Percentiles rank a stretch among this genome's conserved stretches.
Conservation (phyloP, 2,113 vertebrate species). For the Ageneiosus marmoratus region DNA sequence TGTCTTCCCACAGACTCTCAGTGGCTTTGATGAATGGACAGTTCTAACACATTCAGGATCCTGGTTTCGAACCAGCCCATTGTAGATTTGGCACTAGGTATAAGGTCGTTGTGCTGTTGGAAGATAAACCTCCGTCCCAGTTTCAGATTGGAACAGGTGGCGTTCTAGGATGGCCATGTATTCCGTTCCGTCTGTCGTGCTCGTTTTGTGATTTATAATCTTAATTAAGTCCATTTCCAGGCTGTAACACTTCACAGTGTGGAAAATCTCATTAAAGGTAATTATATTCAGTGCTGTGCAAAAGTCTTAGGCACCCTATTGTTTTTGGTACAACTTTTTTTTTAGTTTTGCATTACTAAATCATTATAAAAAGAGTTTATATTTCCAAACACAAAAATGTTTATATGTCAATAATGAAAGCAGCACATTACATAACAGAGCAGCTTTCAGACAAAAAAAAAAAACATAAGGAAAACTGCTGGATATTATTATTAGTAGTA, state of each 20-base stretch:
- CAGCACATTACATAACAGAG: too few relatives aligned
- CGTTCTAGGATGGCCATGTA: neutral
- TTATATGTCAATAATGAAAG: too few relatives aligned
- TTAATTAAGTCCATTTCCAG: neutral
- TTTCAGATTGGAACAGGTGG: neutral
- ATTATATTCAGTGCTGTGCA: too few relatives aligned
- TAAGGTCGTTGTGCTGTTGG: neutral
- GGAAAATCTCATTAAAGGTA: too few relatives aligned
- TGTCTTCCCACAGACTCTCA: neutral
- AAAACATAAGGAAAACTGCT: too few relatives aligned
- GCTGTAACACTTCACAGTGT: neutral
- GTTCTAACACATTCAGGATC: neutral
- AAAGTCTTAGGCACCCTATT: too few relatives aligned
- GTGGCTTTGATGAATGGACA: neutral
- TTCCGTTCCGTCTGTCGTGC: neutral
- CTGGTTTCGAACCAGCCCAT: neutral
- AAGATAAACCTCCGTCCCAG: neutral
- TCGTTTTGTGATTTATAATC: neutral
- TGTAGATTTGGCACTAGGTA: neutral
- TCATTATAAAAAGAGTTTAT: too few relatives aligned
- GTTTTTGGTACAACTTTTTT: too few relatives aligned
- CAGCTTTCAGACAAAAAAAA: too few relatives aligned
- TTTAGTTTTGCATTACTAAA: too few relatives aligned
- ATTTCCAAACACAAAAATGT: too few relatives aligned
- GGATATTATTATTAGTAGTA: too few relatives aligned